These are phyloP conservation scores for Heterodera carotae DNA, from an alignment of 1,140 invertebrate genomes.

Conservation along the genomic window DNA sequence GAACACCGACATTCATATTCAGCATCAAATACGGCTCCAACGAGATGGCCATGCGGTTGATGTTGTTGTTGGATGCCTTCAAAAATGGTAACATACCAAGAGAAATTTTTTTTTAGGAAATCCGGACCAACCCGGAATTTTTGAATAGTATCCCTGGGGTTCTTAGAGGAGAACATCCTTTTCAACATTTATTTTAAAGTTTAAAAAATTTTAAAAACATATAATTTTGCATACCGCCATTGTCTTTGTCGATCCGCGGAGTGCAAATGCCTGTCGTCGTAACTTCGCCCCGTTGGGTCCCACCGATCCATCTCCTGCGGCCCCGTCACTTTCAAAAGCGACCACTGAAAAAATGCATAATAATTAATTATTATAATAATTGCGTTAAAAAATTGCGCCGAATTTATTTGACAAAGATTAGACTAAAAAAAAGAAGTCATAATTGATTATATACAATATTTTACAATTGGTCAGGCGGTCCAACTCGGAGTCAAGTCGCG, in stretches of 20 bases:
- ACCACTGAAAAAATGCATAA: background rate
- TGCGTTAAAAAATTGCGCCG: background rate
- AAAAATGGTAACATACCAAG: background rate
- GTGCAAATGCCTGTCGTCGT: background rate
- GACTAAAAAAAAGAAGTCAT: too few species aligned
- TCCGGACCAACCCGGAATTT: too few species aligned
- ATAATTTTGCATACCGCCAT: background rate
- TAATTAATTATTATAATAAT: too few species aligned
- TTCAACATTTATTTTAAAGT: too few species aligned
- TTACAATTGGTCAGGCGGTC: background rate
- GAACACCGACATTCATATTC: background rate
- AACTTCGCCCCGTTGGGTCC: background rate
- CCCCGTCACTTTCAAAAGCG: background rate
- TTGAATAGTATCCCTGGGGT: too few species aligned
- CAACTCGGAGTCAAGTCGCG: background rate
- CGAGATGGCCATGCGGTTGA: background rate
- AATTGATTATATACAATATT: too few species aligned
- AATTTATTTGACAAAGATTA: too few species aligned
- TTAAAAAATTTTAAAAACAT: too few species aligned
- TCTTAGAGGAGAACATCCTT: too few species aligned
- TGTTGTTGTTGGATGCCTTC: background rate
- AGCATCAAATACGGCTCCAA: background rate
- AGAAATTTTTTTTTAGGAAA: too few species aligned
- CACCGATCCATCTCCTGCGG: too few species aligned
- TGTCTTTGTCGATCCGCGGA: background rate